phyloP scores from a whole-genome alignment of 2,888 invertebrate genomes.

The Hirudinaria manillensis region DNA sequence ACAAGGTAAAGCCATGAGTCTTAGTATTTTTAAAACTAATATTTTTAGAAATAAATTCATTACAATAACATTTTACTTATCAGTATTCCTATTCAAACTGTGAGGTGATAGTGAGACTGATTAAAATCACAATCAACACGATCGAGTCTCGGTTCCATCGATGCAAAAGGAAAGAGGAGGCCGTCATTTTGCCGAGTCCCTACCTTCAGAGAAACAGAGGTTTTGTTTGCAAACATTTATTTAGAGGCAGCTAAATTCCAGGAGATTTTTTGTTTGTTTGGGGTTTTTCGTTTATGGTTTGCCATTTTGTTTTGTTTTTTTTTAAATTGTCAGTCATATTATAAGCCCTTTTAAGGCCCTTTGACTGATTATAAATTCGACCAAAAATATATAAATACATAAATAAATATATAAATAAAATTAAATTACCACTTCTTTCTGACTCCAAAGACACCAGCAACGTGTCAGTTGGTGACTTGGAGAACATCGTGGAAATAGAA shows the following conservation, averaged over 20 bases:
- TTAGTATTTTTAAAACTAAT: not conserved
- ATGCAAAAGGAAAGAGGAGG: conserved; percentile 64
- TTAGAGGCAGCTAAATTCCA: too few species aligned
- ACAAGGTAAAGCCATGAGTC: conserved; percentile 66
- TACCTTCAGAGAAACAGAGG: conserved; percentile 42
- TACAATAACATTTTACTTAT: conserved; percentile 38
- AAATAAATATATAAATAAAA: not conserved
- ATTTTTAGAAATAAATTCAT: conserved; percentile 1
- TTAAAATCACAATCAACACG: conserved; percentile 75
- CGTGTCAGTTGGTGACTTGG: conserved; percentile 53
- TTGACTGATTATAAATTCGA: not conserved
- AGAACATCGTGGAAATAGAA: conserved; percentile 54
- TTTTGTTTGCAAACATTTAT: not conserved
- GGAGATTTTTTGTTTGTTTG: too few species aligned
- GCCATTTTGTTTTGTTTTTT: not conserved
- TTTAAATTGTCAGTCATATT: not conserved
- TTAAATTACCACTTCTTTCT: not conserved
- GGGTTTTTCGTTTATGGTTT: too few species aligned
- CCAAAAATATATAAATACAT: not conserved
- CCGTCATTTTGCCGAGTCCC: conserved; percentile 49
- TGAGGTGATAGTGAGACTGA: conserved; percentile 7
- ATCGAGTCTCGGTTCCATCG: conserved; percentile 65
- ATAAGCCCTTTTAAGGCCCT: not conserved
- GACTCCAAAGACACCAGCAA: conserved; percentile 51
- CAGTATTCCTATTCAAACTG: conserved; percentile 41